These are phyloP conservation scores for Myotis planiceps DNA, from an alignment of 2,797 vertebrate species.

Conservation along the genomic window DNA sequence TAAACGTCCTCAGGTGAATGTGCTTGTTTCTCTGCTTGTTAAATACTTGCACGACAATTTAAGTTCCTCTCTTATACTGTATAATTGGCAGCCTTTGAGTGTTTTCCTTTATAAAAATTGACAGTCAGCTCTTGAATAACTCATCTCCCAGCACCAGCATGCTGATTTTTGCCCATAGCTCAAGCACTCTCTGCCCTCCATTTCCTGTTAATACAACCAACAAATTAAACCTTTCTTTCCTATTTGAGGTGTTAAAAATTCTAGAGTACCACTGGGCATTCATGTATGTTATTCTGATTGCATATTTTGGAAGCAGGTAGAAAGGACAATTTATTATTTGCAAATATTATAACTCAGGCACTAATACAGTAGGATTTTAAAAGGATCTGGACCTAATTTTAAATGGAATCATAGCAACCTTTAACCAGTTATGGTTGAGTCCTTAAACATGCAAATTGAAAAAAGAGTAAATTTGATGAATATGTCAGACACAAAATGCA, in stretches of 20 bases:
- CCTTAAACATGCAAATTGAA: background rate
- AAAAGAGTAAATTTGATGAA: background rate
- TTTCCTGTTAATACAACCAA: constrained; percentile 49
- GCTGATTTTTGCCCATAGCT: constrained; percentile 48
- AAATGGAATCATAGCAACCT: background rate
- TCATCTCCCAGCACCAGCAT: background rate
- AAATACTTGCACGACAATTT: constrained; percentile 53
- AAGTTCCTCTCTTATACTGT: background rate
- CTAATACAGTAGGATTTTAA: background rate
- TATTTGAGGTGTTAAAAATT: background rate
- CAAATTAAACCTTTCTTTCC: background rate
- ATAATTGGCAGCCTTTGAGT: constrained; percentile 49
- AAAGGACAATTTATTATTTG: background rate
- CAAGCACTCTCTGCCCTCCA: background rate
- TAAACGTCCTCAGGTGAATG: constrained; percentile 49
- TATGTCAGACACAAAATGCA: background rate
- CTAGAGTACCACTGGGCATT: background rate
- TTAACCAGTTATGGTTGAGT: background rate
- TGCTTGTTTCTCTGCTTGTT: constrained; percentile 40
- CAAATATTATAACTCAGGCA: background rate
- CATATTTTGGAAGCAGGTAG: background rate
- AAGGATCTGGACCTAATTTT: background rate
- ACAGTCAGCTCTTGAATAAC: constrained; percentile 57
- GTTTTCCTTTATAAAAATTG: constrained; percentile 60
- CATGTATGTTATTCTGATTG: background rate